These are phyloP conservation scores for Pandion haliaetus DNA, from an alignment of 2,113 vertebrate species.

Conservation along the genomic window DNA sequence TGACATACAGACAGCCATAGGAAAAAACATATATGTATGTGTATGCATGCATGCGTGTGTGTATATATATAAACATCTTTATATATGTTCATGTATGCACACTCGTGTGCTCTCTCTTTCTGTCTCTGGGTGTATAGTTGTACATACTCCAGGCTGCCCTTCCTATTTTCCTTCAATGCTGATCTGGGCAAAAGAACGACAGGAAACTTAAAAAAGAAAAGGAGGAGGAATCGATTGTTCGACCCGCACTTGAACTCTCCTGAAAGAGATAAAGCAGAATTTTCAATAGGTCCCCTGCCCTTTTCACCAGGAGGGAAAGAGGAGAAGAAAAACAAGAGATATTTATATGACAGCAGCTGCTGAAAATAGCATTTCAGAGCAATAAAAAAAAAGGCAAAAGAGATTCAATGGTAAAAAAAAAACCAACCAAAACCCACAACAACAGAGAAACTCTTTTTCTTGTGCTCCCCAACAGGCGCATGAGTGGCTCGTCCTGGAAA, in stretches of 20 bases:
- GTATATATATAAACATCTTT: neutral
- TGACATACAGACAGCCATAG: neutral
- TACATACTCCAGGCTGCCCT: slow-evolving; percentile 84
- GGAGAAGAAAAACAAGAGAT: slow-evolving; percentile 86
- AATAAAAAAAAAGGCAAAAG: slow-evolving; percentile 82
- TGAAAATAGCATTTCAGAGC: slow-evolving; percentile 85
- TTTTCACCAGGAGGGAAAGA: slow-evolving; percentile 86
- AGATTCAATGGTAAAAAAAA: slow-evolving; percentile 76
- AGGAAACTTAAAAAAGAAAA: slow-evolving; percentile 92
- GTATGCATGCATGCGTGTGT: neutral
- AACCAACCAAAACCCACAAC: slow-evolving; percentile 43
- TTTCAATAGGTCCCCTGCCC: slow-evolving; percentile 87
- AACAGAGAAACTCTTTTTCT: slow-evolving; percentile 73
- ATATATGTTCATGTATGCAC: neutral
- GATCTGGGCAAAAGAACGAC: slow-evolving; percentile 92
- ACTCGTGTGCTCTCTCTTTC: neutral
- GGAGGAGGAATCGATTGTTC: slow-evolving; percentile 91
- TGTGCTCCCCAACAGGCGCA: slow-evolving; percentile 70
- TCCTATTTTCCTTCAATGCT: slow-evolving; percentile 83
- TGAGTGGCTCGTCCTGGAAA: slow-evolving; percentile 73
- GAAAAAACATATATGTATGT: neutral
- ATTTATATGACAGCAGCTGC: slow-evolving; percentile 87
- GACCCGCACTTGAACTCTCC: slow-evolving; percentile 94
- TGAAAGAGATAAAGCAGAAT: slow-evolving; percentile 90
- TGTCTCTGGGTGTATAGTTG: slow-evolving; percentile 5